phyloP scores from a whole-genome alignment of 2,888 invertebrate genomes.

The Pollenia griseotomentosa region DNA sequence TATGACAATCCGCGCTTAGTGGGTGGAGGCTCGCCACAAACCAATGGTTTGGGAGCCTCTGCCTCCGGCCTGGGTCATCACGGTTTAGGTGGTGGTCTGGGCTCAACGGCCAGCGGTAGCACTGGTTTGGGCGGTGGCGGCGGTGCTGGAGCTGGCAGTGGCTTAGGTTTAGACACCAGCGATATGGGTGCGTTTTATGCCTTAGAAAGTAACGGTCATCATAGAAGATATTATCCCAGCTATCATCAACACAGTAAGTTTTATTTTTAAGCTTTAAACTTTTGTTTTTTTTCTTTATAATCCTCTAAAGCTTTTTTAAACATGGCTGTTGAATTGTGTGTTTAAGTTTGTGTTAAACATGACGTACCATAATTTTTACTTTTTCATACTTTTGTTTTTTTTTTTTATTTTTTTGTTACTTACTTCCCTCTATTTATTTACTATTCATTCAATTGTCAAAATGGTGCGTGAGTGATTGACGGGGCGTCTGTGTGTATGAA shows the following conservation, averaged over 20 bases:
- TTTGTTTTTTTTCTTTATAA: slow-evolving; percentile 11
- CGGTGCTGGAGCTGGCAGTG: slow-evolving; percentile 78
- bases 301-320: slow-evolving; percentile 26
- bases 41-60: slow-evolving; percentile 81
- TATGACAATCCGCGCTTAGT: slow-evolving; percentile 84
- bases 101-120: slow-evolving; percentile 81
- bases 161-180: slow-evolving; percentile 82
- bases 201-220: slow-evolving; percentile 84
- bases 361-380: slow-evolving; percentile 46
- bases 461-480: slow-evolving; percentile 74
- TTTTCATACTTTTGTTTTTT: not conserved
- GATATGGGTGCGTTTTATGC: slow-evolving; percentile 85
- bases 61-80: slow-evolving; percentile 82
- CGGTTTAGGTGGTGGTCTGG: slow-evolving; percentile 81
- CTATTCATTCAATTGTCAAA: slow-evolving; percentile 74
- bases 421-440: slow-evolving; percentile 55
- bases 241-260: slow-evolving; percentile 84
- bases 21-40: slow-evolving; percentile 83
- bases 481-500: slow-evolving; percentile 64
- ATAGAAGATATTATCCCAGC: slow-evolving; percentile 84
- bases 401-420: slow-evolving; percentile 15
- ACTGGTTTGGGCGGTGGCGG: slow-evolving; percentile 79
- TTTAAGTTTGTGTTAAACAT: slow-evolving; percentile 58
- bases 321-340: slow-evolving; percentile 33
- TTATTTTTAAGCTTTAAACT: not conserved